phyloP scores from a whole-genome alignment of 1,140 invertebrate species.

The Drosophila sturtevanti region DNA sequence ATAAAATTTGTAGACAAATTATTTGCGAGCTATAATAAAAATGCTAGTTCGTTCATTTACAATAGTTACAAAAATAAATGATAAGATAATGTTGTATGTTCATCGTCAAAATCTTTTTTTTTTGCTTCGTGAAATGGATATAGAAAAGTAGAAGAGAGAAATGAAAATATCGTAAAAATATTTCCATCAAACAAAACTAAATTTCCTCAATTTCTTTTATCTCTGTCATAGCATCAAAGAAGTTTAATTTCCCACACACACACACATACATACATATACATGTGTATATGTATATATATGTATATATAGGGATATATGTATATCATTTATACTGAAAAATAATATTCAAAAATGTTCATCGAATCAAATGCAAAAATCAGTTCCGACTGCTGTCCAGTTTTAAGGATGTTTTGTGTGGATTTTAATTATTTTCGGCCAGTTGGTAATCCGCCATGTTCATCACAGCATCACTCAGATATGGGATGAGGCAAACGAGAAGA shows the following conservation, averaged over 20 bases:
- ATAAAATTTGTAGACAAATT: too few species aligned
- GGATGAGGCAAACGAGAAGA: too few species aligned
- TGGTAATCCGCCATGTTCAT: conserved; percentile 35
- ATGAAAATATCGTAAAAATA: not conserved
- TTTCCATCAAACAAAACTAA: not conserved
- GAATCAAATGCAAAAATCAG: conserved; percentile 37
- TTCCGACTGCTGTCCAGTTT: conserved; percentile 23
- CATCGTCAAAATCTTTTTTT: too few species aligned
- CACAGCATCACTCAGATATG: conserved; percentile 43
- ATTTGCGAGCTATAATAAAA: too few species aligned
- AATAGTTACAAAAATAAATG: too few species aligned
- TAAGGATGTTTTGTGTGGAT: conserved; percentile 49
- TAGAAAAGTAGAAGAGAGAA: too few species aligned
- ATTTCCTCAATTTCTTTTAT: not conserved
- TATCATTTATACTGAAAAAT: not conserved
- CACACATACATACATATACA: too few species aligned
- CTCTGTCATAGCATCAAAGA: not conserved
- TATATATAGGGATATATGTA: too few species aligned
- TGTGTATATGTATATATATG: too few species aligned
- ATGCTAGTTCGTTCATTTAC: too few species aligned
- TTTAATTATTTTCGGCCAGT: conserved; percentile 45
- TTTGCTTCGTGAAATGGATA: too few species aligned
- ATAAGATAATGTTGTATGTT: too few species aligned
- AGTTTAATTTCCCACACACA: not conserved
- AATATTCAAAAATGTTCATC: conserved; percentile 17